Evolutionary conservation across 2,888 invertebrate genomes (phyloP), one percentile per base, ranked within the genome.

Genomic region (Stenichneumon culpator): DNA sequence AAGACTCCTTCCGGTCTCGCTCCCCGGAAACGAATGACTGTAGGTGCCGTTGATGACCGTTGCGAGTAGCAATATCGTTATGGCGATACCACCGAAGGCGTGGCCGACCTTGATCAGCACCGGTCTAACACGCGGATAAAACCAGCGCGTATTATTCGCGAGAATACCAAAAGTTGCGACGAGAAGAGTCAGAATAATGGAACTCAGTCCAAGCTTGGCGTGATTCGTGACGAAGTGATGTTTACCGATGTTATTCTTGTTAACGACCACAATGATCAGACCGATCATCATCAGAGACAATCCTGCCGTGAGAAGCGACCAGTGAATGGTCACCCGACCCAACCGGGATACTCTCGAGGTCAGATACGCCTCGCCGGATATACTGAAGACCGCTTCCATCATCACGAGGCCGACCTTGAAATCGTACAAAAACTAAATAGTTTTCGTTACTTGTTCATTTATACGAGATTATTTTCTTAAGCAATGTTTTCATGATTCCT

Each of bases 351-450:
- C 2, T 60, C 89, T 90, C 44, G 88, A 87, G 4, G 86, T 83
- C n/a, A 92, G 28, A 78, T 89, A 88, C 0, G 91, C 89, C 54
- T 93, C 94, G 14, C 94, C 94, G 28, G 93, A 93, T 50, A 94
- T 89, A 28, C 87, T 78, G 87, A 91, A 92, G 6, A 93, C 90
- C 16, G 91, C 94, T 84, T 94, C 93, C 65, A 87, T 79, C 54
- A 91, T 87, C 22, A 93, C 82, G 11, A 93, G 87, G 7, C 91
- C 92, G 4, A 90, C 90, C 93, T 93, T 88, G 0, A 79, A 6
- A 44, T 36, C 2, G 54, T 39, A 68, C 25, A 32, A 57, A n/a
- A 47, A 32, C 5, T 65, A n/a, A 19, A 57, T 63, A 25, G 39
- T 25, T n/a, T 78, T 75, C 19, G 22, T 67, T 14, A 19, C 5